These are phyloP conservation scores for Trisateles emortualis DNA, from an alignment of 2,888 invertebrate species.

Conservation along the genomic window DNA sequence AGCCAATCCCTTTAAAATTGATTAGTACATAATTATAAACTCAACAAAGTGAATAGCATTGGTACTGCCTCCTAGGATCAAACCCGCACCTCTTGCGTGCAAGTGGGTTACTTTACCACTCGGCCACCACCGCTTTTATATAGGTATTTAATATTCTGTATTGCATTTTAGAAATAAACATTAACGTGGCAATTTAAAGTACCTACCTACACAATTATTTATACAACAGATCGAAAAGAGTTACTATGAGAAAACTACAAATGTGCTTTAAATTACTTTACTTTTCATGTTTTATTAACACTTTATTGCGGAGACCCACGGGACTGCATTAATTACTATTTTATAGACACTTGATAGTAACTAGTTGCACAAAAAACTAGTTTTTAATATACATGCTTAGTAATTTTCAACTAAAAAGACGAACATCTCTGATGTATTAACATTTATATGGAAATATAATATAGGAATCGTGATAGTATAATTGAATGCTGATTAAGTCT, in stretches of 20 bases:
- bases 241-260: constrained; percentile 6
- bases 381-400: constrained; percentile 32
- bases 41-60: no score
- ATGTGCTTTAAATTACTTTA: constrained; percentile 5
- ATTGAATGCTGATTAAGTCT: constrained; percentile 48
- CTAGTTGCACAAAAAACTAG: constrained; percentile 34
- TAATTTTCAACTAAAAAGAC: constrained; percentile 32
- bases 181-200: constrained; percentile 2
- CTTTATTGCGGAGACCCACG: constrained; percentile 1
- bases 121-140: no score
- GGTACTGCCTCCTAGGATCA: no score
- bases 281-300: constrained; percentile 5
- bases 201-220: no score
- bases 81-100: no score
- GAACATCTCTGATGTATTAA: constrained; percentile 34
- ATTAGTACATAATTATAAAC: no score
- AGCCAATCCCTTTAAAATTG: no score
- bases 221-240: constrained; percentile 1
- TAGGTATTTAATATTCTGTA: neutral
- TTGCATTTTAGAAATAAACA: neutral
- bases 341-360: constrained; percentile 37
- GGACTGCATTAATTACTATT: constrained; percentile 14
- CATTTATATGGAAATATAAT: constrained; percentile 49
- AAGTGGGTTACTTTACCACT: no score
- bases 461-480: constrained; percentile 42